Evolutionary conservation across 64 coral and sea anemone species (phyloP).

Genomic region (Hydrozoanthus tunicans): DNA sequence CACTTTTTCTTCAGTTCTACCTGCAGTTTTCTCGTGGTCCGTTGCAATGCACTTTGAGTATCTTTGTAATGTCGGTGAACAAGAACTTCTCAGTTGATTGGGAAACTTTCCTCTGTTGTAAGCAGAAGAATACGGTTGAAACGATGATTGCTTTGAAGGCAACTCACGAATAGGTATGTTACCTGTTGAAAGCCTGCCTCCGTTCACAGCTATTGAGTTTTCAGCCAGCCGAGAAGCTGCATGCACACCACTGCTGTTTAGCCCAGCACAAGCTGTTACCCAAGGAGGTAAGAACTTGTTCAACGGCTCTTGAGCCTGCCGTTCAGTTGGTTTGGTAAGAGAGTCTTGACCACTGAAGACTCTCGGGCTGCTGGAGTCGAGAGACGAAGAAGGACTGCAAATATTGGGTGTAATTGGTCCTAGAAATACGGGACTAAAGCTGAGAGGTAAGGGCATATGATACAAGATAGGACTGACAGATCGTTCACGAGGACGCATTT

Average conservation of each 20-base stretch:
- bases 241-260: background rate
- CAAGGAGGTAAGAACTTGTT: background rate
- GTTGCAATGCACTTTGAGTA: background rate
- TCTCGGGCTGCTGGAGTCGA: background rate
- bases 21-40: background rate
- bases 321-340: slow-evolving; percentile 4
- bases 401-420: background rate
- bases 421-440: background rate
- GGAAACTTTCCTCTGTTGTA: background rate
- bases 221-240: background rate
- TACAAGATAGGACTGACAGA: background rate
- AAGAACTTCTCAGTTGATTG: background rate
- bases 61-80: background rate
- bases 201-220: background rate
- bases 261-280: background rate
- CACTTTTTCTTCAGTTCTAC: background rate
- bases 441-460: background rate
- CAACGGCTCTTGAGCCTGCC: background rate
- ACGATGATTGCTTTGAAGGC: background rate
- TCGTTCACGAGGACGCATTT: background rate
- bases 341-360: background rate
- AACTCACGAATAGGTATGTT: background rate
- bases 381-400: background rate
- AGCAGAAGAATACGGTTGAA: background rate
- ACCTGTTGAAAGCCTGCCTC: background rate